A percentile compares a stretch with the other conserved stretches of the same genome.
Conservation (phyloP, 2,113 vertebrate genomes). For the Ascaphus truei region DNA sequence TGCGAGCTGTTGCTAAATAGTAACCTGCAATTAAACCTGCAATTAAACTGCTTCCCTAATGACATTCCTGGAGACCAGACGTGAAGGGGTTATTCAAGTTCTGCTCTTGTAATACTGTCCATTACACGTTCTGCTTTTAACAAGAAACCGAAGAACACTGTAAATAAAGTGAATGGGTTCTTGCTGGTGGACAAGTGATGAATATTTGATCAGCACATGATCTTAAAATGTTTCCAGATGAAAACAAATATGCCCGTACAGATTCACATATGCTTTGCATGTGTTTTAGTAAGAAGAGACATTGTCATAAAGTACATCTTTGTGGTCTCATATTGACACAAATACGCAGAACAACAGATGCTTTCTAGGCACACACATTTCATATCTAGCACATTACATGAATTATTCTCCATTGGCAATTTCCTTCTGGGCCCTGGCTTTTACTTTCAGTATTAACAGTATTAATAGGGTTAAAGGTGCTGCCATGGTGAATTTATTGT, state of each 20-base stretch:
- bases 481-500: conserved; percentile 85
- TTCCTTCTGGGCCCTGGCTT: conserved; percentile 72
- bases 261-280: background rate
- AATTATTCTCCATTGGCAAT: conserved; percentile 54
- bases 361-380: conserved; percentile 45
- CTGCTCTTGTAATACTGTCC: too few relatives aligned
- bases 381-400: conserved; percentile 47
- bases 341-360: conserved; percentile 16
- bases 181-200: background rate
- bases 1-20: too few relatives aligned
- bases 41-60: too few relatives aligned
- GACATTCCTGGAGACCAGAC: too few relatives aligned
- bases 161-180: background rate
- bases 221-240: background rate
- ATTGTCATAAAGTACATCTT: background rate
- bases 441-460: conserved; percentile 73
- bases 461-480: conserved; percentile 97
- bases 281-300: background rate
- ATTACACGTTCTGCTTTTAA: background rate
- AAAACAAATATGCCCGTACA: background rate
- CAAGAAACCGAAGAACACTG: background rate
- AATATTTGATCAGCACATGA: background rate
- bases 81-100: too few relatives aligned
- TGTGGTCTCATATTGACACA: background rate
- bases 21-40: too few relatives aligned